Evolutionary conservation across 2,113 vertebrate genomes (phyloP), one percentile per base, ranked within the genome.

Genomic region (Eonycteris spelaea): DNA sequence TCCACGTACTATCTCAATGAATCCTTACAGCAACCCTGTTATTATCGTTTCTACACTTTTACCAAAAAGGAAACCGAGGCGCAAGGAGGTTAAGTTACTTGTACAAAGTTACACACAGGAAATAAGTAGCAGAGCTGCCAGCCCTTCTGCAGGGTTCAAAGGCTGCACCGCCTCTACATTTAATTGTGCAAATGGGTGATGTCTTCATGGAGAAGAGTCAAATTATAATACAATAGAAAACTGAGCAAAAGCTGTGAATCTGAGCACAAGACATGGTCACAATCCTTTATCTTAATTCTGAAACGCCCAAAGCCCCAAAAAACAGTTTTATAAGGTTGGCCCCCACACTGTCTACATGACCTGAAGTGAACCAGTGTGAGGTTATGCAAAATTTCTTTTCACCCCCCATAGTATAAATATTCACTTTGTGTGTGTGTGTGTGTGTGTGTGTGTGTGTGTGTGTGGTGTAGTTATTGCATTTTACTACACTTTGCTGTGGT

Each of bases 31-130:
- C 3, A 63, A 88, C 30, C 19, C 28, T 65, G 22, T 3, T 59
- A 40, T 87, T 86, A 35, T 43, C 30, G 45, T 91, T 94, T 91
- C 91, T 13, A 35, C 40, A 65, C 71, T 95, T 63, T 95, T 90
- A 67, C 68, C 61, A 86, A 53, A 71, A 90, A 74, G 13, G 43
- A 77, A 90, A 85, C n/a, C 70, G 48, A 91, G 61, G 38, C 43
- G 67, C n/a, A 61, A 38, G 28, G n/a, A 77, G 21, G 10, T 65
- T 77, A 43, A 83, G 84, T 90, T 59, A 65, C 48, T 59, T 35
- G 3, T 45, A 35, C 59, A 70, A 59, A 12, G 35, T 63, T 48
- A 75, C 19, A 85, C 33, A 63, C 26, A 59, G 40, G 35, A 89
- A 65, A 5, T 82, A 89, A 90, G 30, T 63, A 43, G 14, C 30